Evolutionary conservation across 2,113 vertebrate genomes (phyloP), one percentile per base, ranked within the genome.

Genomic region (Sprattus sprattus): DNA sequence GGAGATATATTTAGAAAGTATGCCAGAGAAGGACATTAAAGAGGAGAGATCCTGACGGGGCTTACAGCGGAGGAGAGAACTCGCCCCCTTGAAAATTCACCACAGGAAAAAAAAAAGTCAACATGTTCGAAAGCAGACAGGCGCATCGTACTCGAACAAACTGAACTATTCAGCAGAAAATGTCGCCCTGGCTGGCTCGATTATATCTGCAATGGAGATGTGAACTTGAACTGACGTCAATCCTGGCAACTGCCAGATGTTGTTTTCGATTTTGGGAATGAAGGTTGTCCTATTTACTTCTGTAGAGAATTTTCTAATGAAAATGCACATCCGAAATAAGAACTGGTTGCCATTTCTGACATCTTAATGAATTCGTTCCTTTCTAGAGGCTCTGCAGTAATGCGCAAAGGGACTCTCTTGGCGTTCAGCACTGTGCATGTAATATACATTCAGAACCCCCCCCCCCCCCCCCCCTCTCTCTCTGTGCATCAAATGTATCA

Each of bases 1-100:
- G 28, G 71, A 87, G 91, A 92, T 94, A 93, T 92, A 92, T 93
- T 93, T 94, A 94, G 92, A 94, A 92, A 89, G 87, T 87, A 78
- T 78, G 71, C 71, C 71, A 78, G 71, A 44, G 71, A 78, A 86
- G 88, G 86, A 92, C 88, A 90, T 91, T 91, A 92, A 91, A 93
- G 90, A 88, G 88, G 89, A 89, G 89, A 89, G 85, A n/a, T 85
- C 85, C 86, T 84, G 52, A 88, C 50, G 83, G 39, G 44, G 84
- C 85, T 45, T 89, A 90, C 85, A 90, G 84, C 81, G 49, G n/a
- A 86, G 82, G 84, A 50, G 50, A 49, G 84, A 87, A 67, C 85
- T 81, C 11, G 25, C 64, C 71, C 25, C 25, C n/a, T 9, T 9
- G 80, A 84, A 87, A 80, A 5, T 78, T 39, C 71, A 78, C 64